A percentile compares a stretch with the other conserved stretches of the same genome.
phyloP scores from a whole-genome alignment of 2,113 vertebrate species.

The Thalassoma bifasciatum region DNA sequence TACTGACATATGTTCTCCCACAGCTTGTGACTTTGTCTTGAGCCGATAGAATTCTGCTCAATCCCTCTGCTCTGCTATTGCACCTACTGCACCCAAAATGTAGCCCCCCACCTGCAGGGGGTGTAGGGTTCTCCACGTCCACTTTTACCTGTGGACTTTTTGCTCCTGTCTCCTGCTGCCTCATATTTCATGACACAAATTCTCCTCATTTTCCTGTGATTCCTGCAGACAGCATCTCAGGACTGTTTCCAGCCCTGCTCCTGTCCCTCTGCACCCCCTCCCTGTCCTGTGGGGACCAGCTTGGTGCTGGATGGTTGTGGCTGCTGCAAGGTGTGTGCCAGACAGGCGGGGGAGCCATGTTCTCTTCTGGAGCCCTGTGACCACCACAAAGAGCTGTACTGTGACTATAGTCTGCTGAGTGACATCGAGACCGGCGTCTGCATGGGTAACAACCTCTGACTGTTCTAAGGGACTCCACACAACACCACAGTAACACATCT shows the following conservation, averaged over 20 bases:
- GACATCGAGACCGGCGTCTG: constrained; percentile 81
- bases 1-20: too few species aligned
- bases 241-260: constrained; percentile 79
- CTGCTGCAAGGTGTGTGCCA: constrained; percentile 86
- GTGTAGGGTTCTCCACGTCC: too few species aligned
- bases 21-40: too few species aligned
- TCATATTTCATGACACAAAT: not conserved
- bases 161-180: not conserved
- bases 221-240: constrained; percentile 70
- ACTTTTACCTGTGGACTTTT: too few species aligned
- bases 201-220: not conserved
- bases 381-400: constrained; percentile 86
- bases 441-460: constrained; percentile 75
- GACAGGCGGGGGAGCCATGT: constrained; percentile 83
- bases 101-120: too few species aligned
- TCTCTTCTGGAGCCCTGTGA: constrained; percentile 82
- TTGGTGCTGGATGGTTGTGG: constrained; percentile 84
- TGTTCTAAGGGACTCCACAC: too few species aligned
- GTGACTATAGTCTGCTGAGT: constrained; percentile 74
- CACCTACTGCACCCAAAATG: too few species aligned
- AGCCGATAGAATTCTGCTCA: too few species aligned
- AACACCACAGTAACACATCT: too few species aligned
- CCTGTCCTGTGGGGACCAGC: constrained; percentile 81
- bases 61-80: too few species aligned
- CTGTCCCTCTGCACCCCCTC: constrained; percentile 75